Evolutionary conservation across 1,140 invertebrate genomes (phyloP).

Genomic region (Pectinophora gossypiella): DNA sequence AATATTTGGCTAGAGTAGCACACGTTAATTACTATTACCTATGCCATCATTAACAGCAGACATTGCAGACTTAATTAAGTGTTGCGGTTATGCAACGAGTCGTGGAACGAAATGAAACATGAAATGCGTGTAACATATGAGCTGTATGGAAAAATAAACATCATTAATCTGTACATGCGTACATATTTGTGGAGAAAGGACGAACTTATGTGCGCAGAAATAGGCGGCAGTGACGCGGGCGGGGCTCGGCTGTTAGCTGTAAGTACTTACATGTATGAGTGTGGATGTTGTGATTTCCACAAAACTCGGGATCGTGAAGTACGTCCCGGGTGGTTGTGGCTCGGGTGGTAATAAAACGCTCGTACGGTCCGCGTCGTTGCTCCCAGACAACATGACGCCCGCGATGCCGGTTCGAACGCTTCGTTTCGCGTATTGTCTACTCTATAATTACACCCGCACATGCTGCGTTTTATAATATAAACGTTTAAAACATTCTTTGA

Average conservation of each 20-base stretch:
- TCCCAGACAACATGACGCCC: not conserved
- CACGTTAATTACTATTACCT: not conserved
- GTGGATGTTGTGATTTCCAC: not conserved
- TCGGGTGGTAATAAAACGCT: no score
- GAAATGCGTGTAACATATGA: conserved; percentile 16
- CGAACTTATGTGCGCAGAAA: conserved; percentile 39
- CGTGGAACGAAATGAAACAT: conserved; percentile 3
- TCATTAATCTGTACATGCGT: conserved; percentile 16
- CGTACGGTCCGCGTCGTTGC: not conserved
- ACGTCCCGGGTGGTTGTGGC: no score
- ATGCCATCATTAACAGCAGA: not conserved
- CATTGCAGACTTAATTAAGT: conserved; percentile 2
- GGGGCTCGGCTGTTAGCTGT: not conserved
- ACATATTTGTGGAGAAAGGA: conserved; percentile 60
- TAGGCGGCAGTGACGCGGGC: conserved; percentile 35
- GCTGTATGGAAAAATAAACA: conserved; percentile 14
- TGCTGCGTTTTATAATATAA: not conserved
- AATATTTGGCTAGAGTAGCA: not conserved
- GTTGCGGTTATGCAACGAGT: not conserved
- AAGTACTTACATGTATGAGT: not conserved
- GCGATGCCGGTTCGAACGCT: not conserved
- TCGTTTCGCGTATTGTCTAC: not conserved
- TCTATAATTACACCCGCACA: not conserved
- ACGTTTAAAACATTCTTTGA: not conserved
- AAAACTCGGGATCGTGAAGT: no score